Evolutionary conservation across 2,888 invertebrate genomes (phyloP).

Genomic region (Andrena hattorfiana): DNA sequence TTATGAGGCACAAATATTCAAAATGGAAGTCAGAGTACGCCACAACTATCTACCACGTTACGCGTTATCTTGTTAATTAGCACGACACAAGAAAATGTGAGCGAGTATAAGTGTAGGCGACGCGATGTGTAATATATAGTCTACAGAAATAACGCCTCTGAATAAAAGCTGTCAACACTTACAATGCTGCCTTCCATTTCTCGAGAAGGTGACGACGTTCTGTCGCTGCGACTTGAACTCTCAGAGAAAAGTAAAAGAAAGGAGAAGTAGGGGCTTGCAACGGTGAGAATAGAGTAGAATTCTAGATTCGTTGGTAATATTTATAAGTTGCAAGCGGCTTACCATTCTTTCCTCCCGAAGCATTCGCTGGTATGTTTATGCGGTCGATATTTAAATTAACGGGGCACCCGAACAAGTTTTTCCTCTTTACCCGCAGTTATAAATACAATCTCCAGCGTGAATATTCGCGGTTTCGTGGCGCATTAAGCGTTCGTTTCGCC

Average conservation of each 20-base stretch:
- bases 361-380: conserved; percentile 45
- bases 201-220: neutral
- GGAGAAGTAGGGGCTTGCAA: no score
- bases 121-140: conserved; percentile 13
- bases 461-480: conserved; percentile 31
- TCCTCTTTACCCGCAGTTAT: conserved; percentile 39
- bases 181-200: neutral
- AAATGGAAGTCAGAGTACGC: conserved; percentile 13
- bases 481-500: conserved; percentile 30
- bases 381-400: conserved; percentile 63
- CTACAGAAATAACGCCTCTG: neutral
- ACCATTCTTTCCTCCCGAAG: conserved; percentile 1
- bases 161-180: neutral
- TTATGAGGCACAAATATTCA: neutral
- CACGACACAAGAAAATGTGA: conserved; percentile 13
- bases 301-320: conserved; percentile 54
- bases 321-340: conserved; percentile 61
- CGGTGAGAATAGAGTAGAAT: conserved; percentile 14
- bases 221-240: neutral
- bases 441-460: conserved; percentile 46
- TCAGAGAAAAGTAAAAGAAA: neutral
- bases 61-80: conserved; percentile 37
- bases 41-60: conserved; percentile 18
- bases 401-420: conserved; percentile 45
- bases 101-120: neutral